Evolutionary conservation across 2,113 vertebrate species (phyloP), one percentile per base, ranked within the genome.

Genomic region (Pycnonotus jocosus): DNA sequence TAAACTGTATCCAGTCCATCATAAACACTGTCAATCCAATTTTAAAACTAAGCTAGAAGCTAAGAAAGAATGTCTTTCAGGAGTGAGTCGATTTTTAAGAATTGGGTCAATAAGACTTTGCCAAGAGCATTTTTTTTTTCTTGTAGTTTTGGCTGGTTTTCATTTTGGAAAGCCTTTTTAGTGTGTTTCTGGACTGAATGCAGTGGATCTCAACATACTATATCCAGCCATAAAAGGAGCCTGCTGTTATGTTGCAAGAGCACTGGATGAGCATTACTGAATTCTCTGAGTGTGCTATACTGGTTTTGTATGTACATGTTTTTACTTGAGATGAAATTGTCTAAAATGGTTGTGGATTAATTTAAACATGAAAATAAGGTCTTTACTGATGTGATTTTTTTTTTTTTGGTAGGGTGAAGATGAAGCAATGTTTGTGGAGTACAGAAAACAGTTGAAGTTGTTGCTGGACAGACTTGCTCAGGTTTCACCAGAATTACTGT

Each of bases 381-480:
- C 25, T 80, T 88, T 3, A 37, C 15, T 78, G 42, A 83, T 7
- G 22, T 50, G 72, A 79, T 6, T 95, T 15, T 15, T 38, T 38
- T 60, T 71, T 56, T 56, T 82, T 65, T 89, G 20, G 20, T 88
- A 99, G 99, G 99, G 99, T 38, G 99, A 99, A 97, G 99, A 99
- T 84, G 99, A 99, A 97, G 99, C 99, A 21, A 99, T 99, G 99
- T 99, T 99, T 93, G 99, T 99, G 92, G 99, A 99, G 95, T 99
- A 99, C 96, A 98, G 99, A 95, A 99, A 99, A 96, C 99, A 99
- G 93, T 94, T 99, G 96, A 99, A 99, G 97, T 97, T 99, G 92
- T 92, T 99, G 82, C 93, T 99, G 97, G 99, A 99, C 80, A 99
- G 99, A 44, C 97, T 99, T 91, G 99, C 99, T 72, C 99, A 99